Evolutionary conservation across 2,888 invertebrate species (phyloP), one percentile per base, ranked within the genome.

Genomic region (Drosophila recens): DNA sequence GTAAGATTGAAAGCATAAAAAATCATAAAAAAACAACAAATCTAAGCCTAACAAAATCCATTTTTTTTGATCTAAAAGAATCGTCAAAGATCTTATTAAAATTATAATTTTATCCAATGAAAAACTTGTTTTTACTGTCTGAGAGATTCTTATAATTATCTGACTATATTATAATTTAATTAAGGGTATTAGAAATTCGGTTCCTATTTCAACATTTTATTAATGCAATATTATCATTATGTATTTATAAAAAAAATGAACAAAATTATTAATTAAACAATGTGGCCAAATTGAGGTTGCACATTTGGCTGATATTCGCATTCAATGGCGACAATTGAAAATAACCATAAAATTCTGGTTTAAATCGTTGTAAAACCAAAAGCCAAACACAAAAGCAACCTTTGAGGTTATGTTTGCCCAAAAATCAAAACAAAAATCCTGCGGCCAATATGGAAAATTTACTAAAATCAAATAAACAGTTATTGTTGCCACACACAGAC

Each of bases 321-420:
- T 59, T 57, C 49, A 66, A 48, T 48, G 67, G 78, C 72, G 75
- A 86, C 77, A 73, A 83, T 70, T 68, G 66, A 65, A 77, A 81
- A 67, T 11, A 65, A 38, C 64, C 76, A 61, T 67, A 63, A 80
- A 75, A 80, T 82, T 66, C 52, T 66, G 79, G 59, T 68, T 57
- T 17, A 71, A 82, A 75, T 67, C 67, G 65, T 72, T 84, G 87
- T 70, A 69, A 73, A 87, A 72, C 82, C 82, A 76, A 82, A 79
- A 81, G 74, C 86, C 83, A 86, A 86, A 85, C 86, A 81, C 69
- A 79, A 87, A 85, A 83, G 81, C 87, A 82, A 87, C 81, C 87
- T 87, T 84, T 87, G 87, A 87, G 87, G 83, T 82, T 82, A 58
- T 49, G 56, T 73, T 69, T 73, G 67, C 52, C 57, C 56, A 62